phyloP scores from a whole-genome alignment of 1,140 invertebrate species.

The Drosophila virilis region DNA sequence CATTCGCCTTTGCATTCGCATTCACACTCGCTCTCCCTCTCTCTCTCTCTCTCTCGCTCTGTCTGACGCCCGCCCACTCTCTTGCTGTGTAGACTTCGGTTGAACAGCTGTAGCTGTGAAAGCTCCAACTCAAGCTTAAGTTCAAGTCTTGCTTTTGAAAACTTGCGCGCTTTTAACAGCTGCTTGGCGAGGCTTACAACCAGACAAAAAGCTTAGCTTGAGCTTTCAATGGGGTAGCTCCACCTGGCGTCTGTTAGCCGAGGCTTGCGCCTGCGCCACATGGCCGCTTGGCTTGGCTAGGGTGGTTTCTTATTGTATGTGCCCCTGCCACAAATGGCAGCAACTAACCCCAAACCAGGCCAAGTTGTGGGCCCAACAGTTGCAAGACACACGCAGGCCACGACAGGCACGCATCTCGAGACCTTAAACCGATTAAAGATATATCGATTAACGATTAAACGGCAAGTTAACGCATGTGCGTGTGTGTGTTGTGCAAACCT shows the following conservation, averaged over 20 bases:
- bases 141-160: slow-evolving; percentile 5
- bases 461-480: slow-evolving; percentile 16
- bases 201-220: slow-evolving; percentile 9
- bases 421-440: slow-evolving; percentile 7
- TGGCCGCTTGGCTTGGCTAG: neutral
- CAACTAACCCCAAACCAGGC: neutral
- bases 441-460: slow-evolving; percentile 16
- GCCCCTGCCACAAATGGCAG: neutral
- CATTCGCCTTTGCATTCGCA: too few species aligned
- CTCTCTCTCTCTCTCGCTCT: neutral
- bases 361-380: slow-evolving; percentile 1
- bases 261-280: slow-evolving; percentile 21
- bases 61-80: neutral
- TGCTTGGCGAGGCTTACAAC: neutral
- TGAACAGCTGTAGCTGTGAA: slow-evolving; percentile 23
- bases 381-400: slow-evolving; percentile 2
- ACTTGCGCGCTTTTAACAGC: neutral
- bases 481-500: slow-evolving; percentile 2
- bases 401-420: slow-evolving; percentile 5
- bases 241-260: slow-evolving; percentile 1
- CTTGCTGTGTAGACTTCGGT: neutral
- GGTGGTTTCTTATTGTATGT: neutral
- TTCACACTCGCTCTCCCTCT: too few species aligned
- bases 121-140: slow-evolving; percentile 19
- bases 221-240: neutral